phyloP scores from a whole-genome alignment of 2,113 vertebrate genomes.

The Sciurus niger region DNA sequence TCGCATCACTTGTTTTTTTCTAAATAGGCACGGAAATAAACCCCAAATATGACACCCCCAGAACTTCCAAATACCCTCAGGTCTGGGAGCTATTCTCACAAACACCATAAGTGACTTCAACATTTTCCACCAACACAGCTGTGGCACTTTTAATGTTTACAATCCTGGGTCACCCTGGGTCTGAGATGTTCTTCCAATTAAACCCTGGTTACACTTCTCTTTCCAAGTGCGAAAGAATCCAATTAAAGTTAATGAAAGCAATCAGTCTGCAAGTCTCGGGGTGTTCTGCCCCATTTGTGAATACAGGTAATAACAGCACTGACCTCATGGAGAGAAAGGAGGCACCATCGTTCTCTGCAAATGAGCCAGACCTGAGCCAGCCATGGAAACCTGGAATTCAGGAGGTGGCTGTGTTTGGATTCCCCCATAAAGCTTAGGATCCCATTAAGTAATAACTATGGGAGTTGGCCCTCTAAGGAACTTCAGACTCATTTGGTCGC shows the following conservation, averaged over 20 bases:
- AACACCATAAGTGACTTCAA: slow-evolving; percentile 63
- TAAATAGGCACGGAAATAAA: slow-evolving; percentile 59
- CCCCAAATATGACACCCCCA: slow-evolving; percentile 69
- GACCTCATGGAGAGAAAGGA: slow-evolving; percentile 77
- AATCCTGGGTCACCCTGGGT: slow-evolving; percentile 80
- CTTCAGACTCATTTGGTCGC: slow-evolving; percentile 74
- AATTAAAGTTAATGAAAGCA: slow-evolving; percentile 90
- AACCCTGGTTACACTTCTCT: slow-evolving; percentile 82
- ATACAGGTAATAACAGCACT: slow-evolving; percentile 78
- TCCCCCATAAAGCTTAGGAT: slow-evolving; percentile 71
- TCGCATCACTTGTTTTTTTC: slow-evolving; percentile 6
- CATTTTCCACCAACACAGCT: slow-evolving; percentile 81
- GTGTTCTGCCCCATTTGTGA: slow-evolving; percentile 83
- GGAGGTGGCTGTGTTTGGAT: slow-evolving; percentile 65
- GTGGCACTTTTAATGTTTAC: slow-evolving; percentile 84
- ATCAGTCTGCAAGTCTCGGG: slow-evolving; percentile 84
- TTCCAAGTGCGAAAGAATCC: slow-evolving; percentile 85
- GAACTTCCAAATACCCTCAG: slow-evolving; percentile 52
- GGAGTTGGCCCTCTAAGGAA: slow-evolving; percentile 69
- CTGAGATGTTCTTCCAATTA: slow-evolving; percentile 84
- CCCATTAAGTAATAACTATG: slow-evolving; percentile 78
- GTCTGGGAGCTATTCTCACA: slow-evolving; percentile 62
- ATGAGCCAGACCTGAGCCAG: slow-evolving; percentile 80
- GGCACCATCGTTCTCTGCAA: slow-evolving; percentile 76
- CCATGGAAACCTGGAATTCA: slow-evolving; percentile 8